Percentiles rank a stretch among this genome's conserved stretches.
Evolutionary conservation across 2,797 vertebrate genomes (phyloP).

Genomic region (Cichlasoma orientale): DNA sequence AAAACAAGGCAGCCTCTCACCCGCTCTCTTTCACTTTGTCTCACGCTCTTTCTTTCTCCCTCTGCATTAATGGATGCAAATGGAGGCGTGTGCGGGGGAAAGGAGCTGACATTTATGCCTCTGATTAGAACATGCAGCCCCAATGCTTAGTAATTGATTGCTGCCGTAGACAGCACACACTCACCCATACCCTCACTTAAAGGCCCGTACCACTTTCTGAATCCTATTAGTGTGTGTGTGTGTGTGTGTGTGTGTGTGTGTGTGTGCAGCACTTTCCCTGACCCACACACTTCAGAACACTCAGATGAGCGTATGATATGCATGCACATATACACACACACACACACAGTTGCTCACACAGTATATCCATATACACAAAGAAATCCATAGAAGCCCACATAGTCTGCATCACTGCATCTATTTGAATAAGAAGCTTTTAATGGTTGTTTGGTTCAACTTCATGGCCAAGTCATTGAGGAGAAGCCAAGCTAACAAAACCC

Average conservation of each 20-base stretch:
- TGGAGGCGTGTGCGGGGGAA: constrained; percentile 71
- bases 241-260: background rate
- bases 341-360: background rate
- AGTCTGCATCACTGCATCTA: constrained; percentile 41
- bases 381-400: constrained; percentile 3
- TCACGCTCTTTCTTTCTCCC: constrained; percentile 50
- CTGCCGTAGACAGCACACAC: constrained; percentile 65
- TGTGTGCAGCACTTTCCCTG: background rate
- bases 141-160: constrained; percentile 79
- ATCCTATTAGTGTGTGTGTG: constrained; percentile 48
- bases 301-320: constrained; percentile 23
- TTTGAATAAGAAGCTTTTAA: constrained; percentile 69
- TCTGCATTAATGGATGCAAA: constrained; percentile 79
- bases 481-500: constrained; percentile 19
- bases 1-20: constrained; percentile 32
- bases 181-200: constrained; percentile 61
- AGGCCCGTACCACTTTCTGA: constrained; percentile 49
- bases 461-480: constrained; percentile 40
- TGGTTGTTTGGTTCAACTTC: constrained; percentile 49
- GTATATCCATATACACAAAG: background rate
- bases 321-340: constrained; percentile 8
- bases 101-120: constrained; percentile 82
- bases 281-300: constrained; percentile 26
- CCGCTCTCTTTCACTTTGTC: constrained; percentile 21
- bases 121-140: constrained; percentile 79